Evolutionary conservation across 2,797 vertebrate genomes (phyloP).

Genomic region (Falco peregrinus): DNA sequence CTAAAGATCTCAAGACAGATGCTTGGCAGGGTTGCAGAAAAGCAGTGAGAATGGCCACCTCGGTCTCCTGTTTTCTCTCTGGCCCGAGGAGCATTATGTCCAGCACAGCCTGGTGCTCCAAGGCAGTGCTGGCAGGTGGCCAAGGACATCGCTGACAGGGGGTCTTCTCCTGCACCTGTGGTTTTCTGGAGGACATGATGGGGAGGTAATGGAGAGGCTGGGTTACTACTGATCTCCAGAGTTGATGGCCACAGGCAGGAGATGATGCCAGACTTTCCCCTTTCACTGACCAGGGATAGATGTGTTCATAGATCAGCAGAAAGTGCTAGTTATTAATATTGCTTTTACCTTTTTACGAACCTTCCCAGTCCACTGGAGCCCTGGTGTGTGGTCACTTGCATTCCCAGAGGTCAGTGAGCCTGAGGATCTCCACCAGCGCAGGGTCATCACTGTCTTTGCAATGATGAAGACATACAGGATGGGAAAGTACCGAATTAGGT

Average conservation of each 20-base stretch:
- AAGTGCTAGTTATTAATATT: background rate
- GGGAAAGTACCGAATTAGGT: background rate
- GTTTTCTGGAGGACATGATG: background rate
- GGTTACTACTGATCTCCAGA: background rate
- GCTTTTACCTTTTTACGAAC: rapidly evolving
- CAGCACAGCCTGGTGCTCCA: rapidly evolving
- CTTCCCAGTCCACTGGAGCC: background rate
- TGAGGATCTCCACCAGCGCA: rapidly evolving
- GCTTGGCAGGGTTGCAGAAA: background rate
- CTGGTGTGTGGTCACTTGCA: rapidly evolving
- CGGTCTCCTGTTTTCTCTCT: background rate
- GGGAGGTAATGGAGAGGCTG: too few species aligned
- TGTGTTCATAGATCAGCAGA: rapidly evolving
- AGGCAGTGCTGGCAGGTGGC: background rate
- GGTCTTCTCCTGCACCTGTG: rapidly evolving
- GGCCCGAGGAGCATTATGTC: rapidly evolving
- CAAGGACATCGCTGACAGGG: rapidly evolving
- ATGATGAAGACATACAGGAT: background rate
- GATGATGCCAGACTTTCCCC: rapidly evolving
- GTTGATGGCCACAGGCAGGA: rapidly evolving
- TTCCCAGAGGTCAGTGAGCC: too few species aligned
- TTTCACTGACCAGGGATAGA: rapidly evolving
- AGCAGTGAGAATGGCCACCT: too few species aligned
- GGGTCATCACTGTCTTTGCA: rapidly evolving
- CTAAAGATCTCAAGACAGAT: background rate